These are phyloP conservation scores for Lutjanus campechanus DNA, from an alignment of 2,797 vertebrate species.

Conservation along the genomic window DNA sequence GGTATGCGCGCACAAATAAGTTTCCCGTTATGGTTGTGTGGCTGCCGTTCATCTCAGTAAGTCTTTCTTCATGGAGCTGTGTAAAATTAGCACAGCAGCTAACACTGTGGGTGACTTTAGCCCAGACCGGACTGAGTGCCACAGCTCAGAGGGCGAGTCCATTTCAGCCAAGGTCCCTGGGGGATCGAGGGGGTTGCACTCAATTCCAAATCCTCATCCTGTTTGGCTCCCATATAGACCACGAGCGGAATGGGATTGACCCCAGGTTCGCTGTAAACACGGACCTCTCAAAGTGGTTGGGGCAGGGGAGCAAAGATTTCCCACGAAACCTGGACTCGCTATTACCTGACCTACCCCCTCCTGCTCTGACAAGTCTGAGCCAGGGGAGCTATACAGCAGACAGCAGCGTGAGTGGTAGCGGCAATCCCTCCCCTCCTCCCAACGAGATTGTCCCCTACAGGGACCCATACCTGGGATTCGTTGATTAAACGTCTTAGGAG, in stretches of 20 bases:
- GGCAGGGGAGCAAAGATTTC: constrained; percentile 11
- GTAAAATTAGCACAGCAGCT: constrained; percentile 59
- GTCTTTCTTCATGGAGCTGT: constrained; percentile 20
- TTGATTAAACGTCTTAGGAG: constrained; percentile 58
- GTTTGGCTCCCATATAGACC: constrained; percentile 23
- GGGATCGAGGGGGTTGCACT: constrained; percentile 2
- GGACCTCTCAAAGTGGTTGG: constrained; percentile 24
- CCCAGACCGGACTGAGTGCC: not conserved
- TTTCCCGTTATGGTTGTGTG: constrained; percentile 49
- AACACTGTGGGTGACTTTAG: constrained; percentile 5
- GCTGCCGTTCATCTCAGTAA: constrained; percentile 16
- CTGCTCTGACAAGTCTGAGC: constrained; percentile 15
- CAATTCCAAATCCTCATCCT: constrained; percentile 17
- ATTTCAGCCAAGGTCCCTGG: constrained; percentile 15
- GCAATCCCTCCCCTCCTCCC: constrained; percentile 8
- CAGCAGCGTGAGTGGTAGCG: constrained; percentile 11
- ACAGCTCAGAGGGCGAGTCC: not conserved
- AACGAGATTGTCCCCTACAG: constrained; percentile 23
- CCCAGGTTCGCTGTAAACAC: constrained; percentile 26
- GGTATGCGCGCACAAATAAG: constrained; percentile 21
- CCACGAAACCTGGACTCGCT: constrained; percentile 6
- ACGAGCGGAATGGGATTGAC: constrained; percentile 54
- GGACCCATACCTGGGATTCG: constrained; percentile 31
- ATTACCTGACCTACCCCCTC: constrained; percentile 11
- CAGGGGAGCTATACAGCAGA: constrained; percentile 8